Percentiles rank a stretch among this genome's conserved stretches.
Evolutionary conservation across 1,140 invertebrate genomes (phyloP).

Genomic region (Caenorhabditis latens): DNA sequence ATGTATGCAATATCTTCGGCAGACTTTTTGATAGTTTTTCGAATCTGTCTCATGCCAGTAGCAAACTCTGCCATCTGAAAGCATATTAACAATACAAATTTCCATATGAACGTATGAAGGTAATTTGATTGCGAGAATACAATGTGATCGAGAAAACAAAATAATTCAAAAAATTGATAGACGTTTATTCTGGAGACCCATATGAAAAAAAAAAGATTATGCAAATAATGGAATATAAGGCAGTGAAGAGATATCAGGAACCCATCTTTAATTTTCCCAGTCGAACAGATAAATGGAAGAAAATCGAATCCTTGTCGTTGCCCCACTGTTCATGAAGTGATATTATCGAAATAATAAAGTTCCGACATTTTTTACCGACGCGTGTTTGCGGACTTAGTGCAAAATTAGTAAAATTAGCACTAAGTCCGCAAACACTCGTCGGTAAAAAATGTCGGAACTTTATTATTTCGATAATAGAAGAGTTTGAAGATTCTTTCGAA

Average conservation of each 20-base stretch:
- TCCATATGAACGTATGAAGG: not conserved
- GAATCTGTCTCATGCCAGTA: not conserved
- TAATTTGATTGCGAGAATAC: not conserved
- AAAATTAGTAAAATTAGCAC: no score
- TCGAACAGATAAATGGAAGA: slow-evolving; percentile 28
- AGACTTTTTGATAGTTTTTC: not conserved
- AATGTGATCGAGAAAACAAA: not conserved
- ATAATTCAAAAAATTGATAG: not conserved
- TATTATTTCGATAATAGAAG: no score
- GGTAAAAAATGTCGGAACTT: no score
- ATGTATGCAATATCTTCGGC: not conserved
- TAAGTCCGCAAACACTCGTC: no score
- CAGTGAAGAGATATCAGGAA: not conserved
- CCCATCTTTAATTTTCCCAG: slow-evolving; percentile 33
- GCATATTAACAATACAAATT: not conserved
- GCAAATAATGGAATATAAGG: not conserved
- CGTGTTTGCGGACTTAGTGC: no score
- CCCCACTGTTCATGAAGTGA: slow-evolving; percentile 28
- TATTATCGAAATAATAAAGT: no score
- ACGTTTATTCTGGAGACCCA: not conserved
- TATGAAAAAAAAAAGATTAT: slow-evolving; percentile 18
- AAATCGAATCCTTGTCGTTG: slow-evolving; percentile 33
- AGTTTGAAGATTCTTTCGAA: slow-evolving; percentile 21
- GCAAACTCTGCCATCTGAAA: slow-evolving; percentile 12
- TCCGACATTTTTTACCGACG: no score